phyloP scores from a whole-genome alignment of 2,113 vertebrate genomes.

The Nyctibius bracteatus region DNA sequence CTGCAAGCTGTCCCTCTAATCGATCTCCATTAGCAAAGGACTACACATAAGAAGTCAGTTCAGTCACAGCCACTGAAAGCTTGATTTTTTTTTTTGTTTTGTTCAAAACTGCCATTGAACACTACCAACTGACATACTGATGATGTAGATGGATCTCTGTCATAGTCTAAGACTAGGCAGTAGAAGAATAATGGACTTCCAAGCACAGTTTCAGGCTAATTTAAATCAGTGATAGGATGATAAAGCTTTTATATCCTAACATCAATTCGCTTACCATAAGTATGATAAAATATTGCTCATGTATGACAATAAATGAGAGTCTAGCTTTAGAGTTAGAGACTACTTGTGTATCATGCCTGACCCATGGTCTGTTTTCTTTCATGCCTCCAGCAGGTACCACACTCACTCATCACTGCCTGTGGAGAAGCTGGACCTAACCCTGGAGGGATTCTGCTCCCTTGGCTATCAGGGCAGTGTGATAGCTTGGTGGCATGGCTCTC shows the following conservation, averaged over 20 bases:
- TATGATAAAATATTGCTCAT: neutral
- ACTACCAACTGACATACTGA: neutral
- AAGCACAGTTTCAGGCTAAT: neutral
- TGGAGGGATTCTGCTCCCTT: neutral
- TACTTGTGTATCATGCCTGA: neutral
- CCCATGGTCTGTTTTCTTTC: neutral
- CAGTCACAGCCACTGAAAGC: neutral
- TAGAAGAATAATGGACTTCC: neutral
- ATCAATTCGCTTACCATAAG: neutral
- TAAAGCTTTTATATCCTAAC: neutral
- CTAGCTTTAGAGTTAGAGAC: neutral
- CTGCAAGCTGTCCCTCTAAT: neutral
- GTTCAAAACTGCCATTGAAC: neutral
- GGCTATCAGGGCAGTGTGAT: neutral
- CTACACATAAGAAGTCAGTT: neutral
- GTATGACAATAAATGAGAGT: neutral
- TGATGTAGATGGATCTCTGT: neutral
- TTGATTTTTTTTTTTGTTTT: neutral
- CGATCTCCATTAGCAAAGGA: neutral
- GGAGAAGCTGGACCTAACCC: neutral
- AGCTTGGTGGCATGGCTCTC: neutral
- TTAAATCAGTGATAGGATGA: neutral
- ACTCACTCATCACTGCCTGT: accelerated
- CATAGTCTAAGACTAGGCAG: neutral
- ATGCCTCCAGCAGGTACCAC: accelerated